Conservation (phyloP, 2,797 vertebrate species). For the Denticeps clupeoides region DNA sequence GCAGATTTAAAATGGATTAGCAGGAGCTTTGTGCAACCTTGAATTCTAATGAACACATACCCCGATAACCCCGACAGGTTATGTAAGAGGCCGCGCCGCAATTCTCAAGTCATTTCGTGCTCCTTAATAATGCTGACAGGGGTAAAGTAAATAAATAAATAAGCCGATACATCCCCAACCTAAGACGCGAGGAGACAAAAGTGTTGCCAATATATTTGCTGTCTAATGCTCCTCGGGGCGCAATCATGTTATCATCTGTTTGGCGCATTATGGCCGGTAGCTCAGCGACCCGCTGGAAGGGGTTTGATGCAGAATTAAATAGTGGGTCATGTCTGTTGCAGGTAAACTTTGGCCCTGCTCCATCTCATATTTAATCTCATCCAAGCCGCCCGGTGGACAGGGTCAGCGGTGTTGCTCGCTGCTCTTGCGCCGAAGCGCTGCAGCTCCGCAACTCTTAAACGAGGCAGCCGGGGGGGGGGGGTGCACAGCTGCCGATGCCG, state of each 20-base stretch:
- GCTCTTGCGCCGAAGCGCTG: constrained; percentile 50
- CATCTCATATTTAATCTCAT: constrained; percentile 72
- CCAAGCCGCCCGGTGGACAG: constrained; percentile 60
- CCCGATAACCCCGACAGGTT: constrained; percentile 12
- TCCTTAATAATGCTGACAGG: constrained; percentile 22
- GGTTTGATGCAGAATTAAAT: constrained; percentile 70
- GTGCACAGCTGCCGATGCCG: constrained; percentile 48
- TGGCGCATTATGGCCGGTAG: constrained; percentile 56
- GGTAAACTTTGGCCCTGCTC: constrained; percentile 60
- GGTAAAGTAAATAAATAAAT: constrained; percentile 12
- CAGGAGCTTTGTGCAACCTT: constrained; percentile 28
- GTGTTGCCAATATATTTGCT: constrained; percentile 22
- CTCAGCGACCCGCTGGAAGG: constrained; percentile 35
- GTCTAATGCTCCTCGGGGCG: constrained; percentile 34
- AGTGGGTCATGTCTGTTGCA: constrained; percentile 65
- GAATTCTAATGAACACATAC: constrained; percentile 30
- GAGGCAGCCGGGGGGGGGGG: constrained; percentile 43
- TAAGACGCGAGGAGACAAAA: constrained; percentile 31
- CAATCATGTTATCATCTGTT: constrained; percentile 57
- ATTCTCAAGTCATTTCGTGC: constrained; percentile 15
- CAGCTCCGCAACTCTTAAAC: constrained; percentile 55
- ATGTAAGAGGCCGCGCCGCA: constrained; percentile 3
- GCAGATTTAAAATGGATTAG: constrained; percentile 35
- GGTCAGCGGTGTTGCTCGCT: constrained; percentile 75
- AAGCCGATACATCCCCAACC: constrained; percentile 14